Percentiles rank a stretch among this genome's conserved stretches.
These are phyloP conservation scores for Drosophila watanabei DNA, from an alignment of 1,140 invertebrate species.

Conservation along the genomic window DNA sequence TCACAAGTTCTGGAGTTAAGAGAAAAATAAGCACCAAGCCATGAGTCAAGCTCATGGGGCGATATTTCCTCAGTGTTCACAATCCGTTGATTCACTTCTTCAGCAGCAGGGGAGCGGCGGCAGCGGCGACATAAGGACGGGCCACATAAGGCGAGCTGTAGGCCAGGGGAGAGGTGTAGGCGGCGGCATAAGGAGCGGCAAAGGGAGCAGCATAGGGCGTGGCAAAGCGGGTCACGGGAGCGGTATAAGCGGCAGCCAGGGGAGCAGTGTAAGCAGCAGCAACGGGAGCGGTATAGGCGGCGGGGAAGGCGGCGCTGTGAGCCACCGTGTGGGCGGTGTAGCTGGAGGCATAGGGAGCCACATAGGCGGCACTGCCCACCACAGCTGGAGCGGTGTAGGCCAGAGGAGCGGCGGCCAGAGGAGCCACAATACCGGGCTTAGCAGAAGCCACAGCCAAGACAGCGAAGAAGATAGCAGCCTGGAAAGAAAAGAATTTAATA, in stretches of 20 bases:
- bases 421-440: constrained; percentile 73
- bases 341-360: constrained; percentile 86
- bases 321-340: constrained; percentile 72
- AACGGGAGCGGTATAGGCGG: constrained; percentile 63
- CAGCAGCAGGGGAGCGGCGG: constrained; percentile 71
- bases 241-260: constrained; percentile 50
- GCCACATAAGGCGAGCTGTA: constrained; percentile 71
- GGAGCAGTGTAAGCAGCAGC: constrained; percentile 61
- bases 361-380: constrained; percentile 85
- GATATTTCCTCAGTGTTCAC: constrained; percentile 27
- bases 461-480: constrained; percentile 81
- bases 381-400: constrained; percentile 82
- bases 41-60: constrained; percentile 46
- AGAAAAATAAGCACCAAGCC: constrained; percentile 39
- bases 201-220: constrained; percentile 58
- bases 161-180: constrained; percentile 49
- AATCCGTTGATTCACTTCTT: constrained; percentile 65
- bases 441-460: constrained; percentile 74
- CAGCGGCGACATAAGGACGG: constrained; percentile 68
- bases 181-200: constrained; percentile 58
- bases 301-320: constrained; percentile 78
- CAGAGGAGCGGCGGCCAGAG: constrained; percentile 62
- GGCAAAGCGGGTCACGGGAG: constrained; percentile 73
- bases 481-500: neutral
- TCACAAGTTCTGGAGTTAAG: constrained; percentile 45